Evolutionary conservation across 2,797 vertebrate species (phyloP), one percentile per base, ranked within the genome.

Genomic region (Odontamblyopus rebecca): DNA sequence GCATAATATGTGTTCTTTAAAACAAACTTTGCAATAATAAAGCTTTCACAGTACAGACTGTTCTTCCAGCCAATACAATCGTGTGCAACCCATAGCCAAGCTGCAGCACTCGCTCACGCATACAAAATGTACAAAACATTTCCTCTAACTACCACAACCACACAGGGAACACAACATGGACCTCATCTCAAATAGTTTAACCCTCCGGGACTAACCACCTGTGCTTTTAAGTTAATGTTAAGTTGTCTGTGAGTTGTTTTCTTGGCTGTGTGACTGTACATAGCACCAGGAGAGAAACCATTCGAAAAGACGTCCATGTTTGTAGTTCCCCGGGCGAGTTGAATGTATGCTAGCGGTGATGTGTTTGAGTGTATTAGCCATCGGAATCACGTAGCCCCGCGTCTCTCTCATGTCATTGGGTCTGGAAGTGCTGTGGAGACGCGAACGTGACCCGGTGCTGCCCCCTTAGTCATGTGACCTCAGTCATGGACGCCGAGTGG

Each of bases 41-140:
- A 62, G 30, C 61, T 62, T 41, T 62, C 61, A 41, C 30, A 38
- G 18, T n/a, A 38, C 27, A 13, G 29, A 62, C 32, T 5, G 61
- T 35, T 19, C 32, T n/a, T 62, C 61, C 19, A 18, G 61, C 61
- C 61, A 23, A 11, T 62, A n/a, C 61, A 62, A 41, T 62, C 61
- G 16, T n/a, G 61, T 41, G 29, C 29, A 61, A 19, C 29, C 59
- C 93, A 91, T 91, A 85, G 84, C 94, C 90, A 94, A 95, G 94
- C 95, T 96, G 98, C 95, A 94, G 94, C 96, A 97, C 95, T 95
- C 95, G 91, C 93, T 96, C 93, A 95, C 93, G 96, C 93, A 95
- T 98, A 97, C 96, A 98, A 98, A 98, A 98, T 94, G 95, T 98
- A 98, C 96, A 99, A 98, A 99, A 98, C 96, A 97, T 95, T 89